phyloP scores from a whole-genome alignment of 2,888 invertebrate species.

The Heliconius charithonia region DNA sequence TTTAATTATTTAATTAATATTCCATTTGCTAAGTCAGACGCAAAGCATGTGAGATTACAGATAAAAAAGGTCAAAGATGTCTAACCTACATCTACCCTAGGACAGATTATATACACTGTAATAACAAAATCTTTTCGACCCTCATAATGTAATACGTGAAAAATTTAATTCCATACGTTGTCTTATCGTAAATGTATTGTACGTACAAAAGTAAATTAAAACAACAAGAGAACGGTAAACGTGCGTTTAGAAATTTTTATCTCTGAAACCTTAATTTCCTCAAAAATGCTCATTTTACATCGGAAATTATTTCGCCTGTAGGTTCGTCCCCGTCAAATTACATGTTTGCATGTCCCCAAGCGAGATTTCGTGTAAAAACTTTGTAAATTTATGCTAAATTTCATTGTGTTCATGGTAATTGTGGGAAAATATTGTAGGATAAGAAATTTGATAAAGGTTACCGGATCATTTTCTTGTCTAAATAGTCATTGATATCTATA shows the following conservation, averaged over 20 bases:
- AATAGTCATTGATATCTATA: not conserved
- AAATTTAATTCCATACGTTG: not conserved
- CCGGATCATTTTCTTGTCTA: not conserved
- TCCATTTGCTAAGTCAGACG: slow-evolving; percentile 5
- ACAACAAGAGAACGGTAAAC: slow-evolving; percentile 14
- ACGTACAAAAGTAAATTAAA: slow-evolving; percentile 1
- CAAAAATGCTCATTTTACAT: slow-evolving; percentile 33
- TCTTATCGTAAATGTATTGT: not conserved
- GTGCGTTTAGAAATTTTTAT: slow-evolving; percentile 20
- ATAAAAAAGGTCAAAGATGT: not conserved
- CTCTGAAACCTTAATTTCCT: slow-evolving; percentile 30
- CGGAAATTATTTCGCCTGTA: slow-evolving; percentile 33
- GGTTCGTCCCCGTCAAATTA: slow-evolving; percentile 32
- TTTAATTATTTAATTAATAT: slow-evolving; percentile 14
- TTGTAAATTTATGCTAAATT: slow-evolving; percentile 25
- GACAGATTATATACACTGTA: not conserved
- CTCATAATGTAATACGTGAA: not conserved
- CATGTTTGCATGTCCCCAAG: slow-evolving; percentile 42
- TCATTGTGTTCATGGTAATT: not conserved
- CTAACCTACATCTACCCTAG: not conserved
- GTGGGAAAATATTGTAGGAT: not conserved
- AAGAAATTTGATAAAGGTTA: not conserved
- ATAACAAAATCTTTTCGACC: not conserved
- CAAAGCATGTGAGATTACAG: slow-evolving; percentile 3
- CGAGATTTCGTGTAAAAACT: slow-evolving; percentile 33